Evolutionary conservation across 2,113 vertebrate genomes (phyloP).

Genomic region (Paratilapia polleni): DNA sequence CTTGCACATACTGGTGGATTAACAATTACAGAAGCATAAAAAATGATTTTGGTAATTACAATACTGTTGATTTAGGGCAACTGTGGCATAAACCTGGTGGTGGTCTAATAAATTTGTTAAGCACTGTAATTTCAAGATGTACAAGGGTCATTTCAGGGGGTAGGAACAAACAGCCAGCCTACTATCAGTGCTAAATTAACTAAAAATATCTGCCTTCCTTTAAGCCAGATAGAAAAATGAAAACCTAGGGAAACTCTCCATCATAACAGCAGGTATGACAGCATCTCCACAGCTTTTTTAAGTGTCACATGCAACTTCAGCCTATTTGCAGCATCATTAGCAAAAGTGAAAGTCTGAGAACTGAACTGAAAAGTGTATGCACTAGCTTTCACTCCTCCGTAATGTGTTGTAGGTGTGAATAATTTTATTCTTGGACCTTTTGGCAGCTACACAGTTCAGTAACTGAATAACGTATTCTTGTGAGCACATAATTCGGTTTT

Average conservation of each 20-base stretch:
- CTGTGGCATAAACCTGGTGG: no score
- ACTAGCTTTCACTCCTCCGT: background rate
- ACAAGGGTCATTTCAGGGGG: no score
- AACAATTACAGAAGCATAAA: no score
- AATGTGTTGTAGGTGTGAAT: background rate
- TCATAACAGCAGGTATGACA: background rate
- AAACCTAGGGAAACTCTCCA: background rate
- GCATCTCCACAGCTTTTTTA: background rate
- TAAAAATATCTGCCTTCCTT: background rate
- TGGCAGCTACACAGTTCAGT: background rate
- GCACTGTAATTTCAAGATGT: no score
- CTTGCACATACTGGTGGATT: no score
- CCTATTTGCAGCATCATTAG: slow-evolving; percentile 19
- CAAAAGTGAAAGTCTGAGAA: background rate
- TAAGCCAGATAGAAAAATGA: background rate
- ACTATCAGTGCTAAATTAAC: background rate
- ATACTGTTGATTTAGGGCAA: no score
- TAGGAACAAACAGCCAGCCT: background rate
- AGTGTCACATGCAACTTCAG: slow-evolving; percentile 5
- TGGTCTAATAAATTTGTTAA: no score
- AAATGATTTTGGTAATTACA: no score
- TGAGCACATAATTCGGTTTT: background rate
- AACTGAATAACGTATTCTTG: background rate
- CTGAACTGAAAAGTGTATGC: background rate
- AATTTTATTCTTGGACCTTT: background rate